Percentiles rank a stretch among this genome's conserved stretches.
Conservation (phyloP, 2,888 invertebrate genomes). For the Lomographa bimaculata region DNA sequence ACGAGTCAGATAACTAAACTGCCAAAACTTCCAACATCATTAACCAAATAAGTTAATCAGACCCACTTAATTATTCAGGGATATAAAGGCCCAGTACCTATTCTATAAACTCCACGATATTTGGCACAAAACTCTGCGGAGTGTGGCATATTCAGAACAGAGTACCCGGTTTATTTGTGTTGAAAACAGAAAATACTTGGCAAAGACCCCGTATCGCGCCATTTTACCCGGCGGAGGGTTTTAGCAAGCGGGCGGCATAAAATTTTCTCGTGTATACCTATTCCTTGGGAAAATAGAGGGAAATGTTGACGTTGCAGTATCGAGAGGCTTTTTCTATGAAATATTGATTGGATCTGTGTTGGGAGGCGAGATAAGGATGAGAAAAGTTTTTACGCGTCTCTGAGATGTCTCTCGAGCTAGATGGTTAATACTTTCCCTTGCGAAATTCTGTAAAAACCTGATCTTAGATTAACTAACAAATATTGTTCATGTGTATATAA, state of each 20-base stretch:
- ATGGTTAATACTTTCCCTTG: background rate
- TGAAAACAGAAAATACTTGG: constrained; percentile 54
- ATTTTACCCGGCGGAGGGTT: constrained; percentile 35
- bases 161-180: constrained; percentile 50
- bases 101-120: constrained; percentile 49
- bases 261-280: constrained; percentile 34
- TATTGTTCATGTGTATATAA: too few relatives aligned
- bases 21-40: constrained; percentile 31
- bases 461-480: too few relatives aligned
- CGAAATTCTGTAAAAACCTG: too few relatives aligned
- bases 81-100: constrained; percentile 39
- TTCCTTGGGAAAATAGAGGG: constrained; percentile 30
- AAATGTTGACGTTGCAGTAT: constrained; percentile 36
- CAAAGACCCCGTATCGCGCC: constrained; percentile 40
- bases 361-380: constrained; percentile 4
- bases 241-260: constrained; percentile 36
- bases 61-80: constrained; percentile 39
- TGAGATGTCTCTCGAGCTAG: background rate
- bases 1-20: constrained; percentile 25
- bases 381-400: constrained; percentile 5
- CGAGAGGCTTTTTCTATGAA: constrained; percentile 29
- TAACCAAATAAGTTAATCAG: constrained; percentile 36
- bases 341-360: constrained; percentile 21
- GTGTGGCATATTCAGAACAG: constrained; percentile 47
- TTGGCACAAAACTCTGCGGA: constrained; percentile 50